Base-by-base conservation (phyloP, 2,797 vertebrate species). In the Florisuga fusca region DNA sequence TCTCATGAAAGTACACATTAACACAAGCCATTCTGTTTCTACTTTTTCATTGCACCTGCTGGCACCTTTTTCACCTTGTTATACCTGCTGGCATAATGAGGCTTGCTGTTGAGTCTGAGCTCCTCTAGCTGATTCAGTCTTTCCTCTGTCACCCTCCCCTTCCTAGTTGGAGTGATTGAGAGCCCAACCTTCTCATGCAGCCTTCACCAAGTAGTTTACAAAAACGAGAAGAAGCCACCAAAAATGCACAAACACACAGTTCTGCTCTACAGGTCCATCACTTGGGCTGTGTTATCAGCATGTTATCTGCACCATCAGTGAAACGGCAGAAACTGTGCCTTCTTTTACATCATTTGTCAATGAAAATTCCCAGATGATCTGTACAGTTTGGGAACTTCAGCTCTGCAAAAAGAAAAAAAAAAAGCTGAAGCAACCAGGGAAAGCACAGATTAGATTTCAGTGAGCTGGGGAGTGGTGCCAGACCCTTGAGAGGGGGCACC, bases 201-300 rank as follows among this genome's bases (percentile, higher is more conserved):
- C 21, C 76, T 74, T 82, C 41, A 74, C 13, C 27, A 64, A 86
- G 14, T 77, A 73, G 50, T 84, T 74, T 75, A 86, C 41, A 75
- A 54, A 75, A 89, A 68, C 46, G 22, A 41, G 78, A 50, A 46
- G 55, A 87, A 87, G 12, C 8, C 14, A 68, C 77, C 74, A 62
- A 74, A 83, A 85, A 33, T 23, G 79, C 72, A 53, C 5, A 12
- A n/a, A 50, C n/a, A 29, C 33, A 71, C 54, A 23, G 41, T 85
- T 8, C 43, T 63, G 61, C 23, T 73, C 19, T 55, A 38, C 45
- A 0, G 1, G 20, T 33, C 0, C 0, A n/a, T 33, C 26, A 33
- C 48, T 91, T 54, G 34, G 22, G n/a, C 66, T 57, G 43, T 64
- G 62, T 55, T 80, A 66, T 7, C 63, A 76, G 58, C 26, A 23